Base-by-base conservation (phyloP, 2,888 invertebrate species). In the Eretmocerus hayati region DNA sequence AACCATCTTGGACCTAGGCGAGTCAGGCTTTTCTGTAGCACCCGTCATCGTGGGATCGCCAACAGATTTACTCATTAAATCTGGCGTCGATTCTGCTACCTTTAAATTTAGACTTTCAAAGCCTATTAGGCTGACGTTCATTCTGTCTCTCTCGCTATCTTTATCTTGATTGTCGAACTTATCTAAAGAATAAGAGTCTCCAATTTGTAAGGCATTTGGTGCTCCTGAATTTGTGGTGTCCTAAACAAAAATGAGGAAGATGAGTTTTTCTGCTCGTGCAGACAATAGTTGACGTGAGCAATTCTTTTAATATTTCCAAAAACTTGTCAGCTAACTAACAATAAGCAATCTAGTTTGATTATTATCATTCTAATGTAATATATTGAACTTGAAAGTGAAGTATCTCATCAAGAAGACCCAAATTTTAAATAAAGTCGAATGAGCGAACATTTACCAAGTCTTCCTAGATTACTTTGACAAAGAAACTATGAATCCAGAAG, bases 1-100 rank as follows among this genome's bases (percentile, higher is more conserved):
- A 22, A 58, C 61, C 50, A 63, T 60, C 40, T 64, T 70, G 56
- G 9, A 46, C 33, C 39, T 64, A 57, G 23, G 38, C 11, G 48
- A 42, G 18, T 61, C 60, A 2, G 50, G 18, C 18, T 58, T 62
- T 3, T 61, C 59, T 4, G 32, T 18, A 20, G 35, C 46, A 20
- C 55, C 53, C n/a, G 35, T 19, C 30, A 32, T 44, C 9, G 31
- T 23, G 3, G 42, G 15, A 15, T 47, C 53, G 5, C 31, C 31
- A 9, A 38, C 4, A 1, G 48, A 50, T 40, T 46, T 50, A 20
- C 16, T 49, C 41, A 53, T 46, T 3, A 23, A 2, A 11, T 48
- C 48, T 13, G 26, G 16, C 3, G 31, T 23, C 4, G 39, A 18
- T 31, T 32, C 37, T 8, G n/a, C 20, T 32, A 26, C 18, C 16